Evolutionary conservation across 2,113 vertebrate genomes (phyloP), one percentile per base, ranked within the genome.

Genomic region (Psettodes erumei): DNA sequence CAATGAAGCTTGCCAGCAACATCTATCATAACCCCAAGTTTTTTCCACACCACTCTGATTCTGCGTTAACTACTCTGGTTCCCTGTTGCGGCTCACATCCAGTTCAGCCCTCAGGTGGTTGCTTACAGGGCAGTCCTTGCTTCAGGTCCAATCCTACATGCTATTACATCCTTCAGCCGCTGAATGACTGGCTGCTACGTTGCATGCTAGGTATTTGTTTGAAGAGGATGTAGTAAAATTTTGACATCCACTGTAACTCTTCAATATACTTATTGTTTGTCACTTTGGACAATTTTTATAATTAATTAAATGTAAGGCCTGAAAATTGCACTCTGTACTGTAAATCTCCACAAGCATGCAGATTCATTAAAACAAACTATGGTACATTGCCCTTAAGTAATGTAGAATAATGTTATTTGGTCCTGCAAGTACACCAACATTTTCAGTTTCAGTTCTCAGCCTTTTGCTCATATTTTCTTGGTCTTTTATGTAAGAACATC

Each of bases 261-360:
- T 54, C n/a, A 69, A 32, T 27, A 12, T 15, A 53, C 35, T 18
- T 60, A n/a, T 18, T 65, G 19, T 21, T 6, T 27, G 9, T 42
- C 54, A 66, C n/a, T 18, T 50, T 45, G 30, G 13, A 38, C 19
- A 45, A 63, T 45, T 18, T 35, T n/a, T 10, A 45, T 51, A 50
- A 23, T 56, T 9, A 64, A 55, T 42, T n/a, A 40, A 30, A 64
- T 63, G 38, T 47, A 45, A 32, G 19, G 56, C 32, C 23, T 71
- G 40, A 32, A 40, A 45, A 1, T 16, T 1, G 4, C 32, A 10
- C 23, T 13, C 3, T 40, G 4, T 28, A 13, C n/a, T 32, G 23
- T 43, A 43, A 84, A 72, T 77, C 25, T 37, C 13, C 61, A 54
- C 12, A 59, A 45, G 47, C 8, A 60, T 35, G 21, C 40, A 33